These are phyloP conservation scores for Harpagifer antarcticus DNA, from an alignment of 2,797 vertebrate species.

Conservation along the genomic window DNA sequence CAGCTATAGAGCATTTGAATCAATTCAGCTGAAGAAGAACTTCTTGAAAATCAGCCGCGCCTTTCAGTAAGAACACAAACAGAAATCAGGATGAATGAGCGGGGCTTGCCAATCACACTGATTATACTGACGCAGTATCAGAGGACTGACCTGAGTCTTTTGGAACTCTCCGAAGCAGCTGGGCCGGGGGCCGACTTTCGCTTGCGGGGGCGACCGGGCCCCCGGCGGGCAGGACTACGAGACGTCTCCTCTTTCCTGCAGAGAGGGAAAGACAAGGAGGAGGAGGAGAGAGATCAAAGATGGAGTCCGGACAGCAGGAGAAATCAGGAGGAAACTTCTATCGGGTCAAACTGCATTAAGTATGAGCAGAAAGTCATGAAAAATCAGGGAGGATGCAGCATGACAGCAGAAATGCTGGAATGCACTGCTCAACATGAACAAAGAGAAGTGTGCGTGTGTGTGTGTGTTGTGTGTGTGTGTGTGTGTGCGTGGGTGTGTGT, in stretches of 20 bases:
- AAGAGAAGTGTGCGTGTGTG: constrained; percentile 44
- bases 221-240: constrained; percentile 91
- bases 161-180: constrained; percentile 75
- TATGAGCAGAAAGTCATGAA: constrained; percentile 60
- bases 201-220: constrained; percentile 94
- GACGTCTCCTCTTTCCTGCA: constrained; percentile 93
- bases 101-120: constrained; percentile 78
- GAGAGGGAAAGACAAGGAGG: constrained; percentile 32
- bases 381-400: constrained; percentile 58
- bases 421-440: constrained; percentile 55
- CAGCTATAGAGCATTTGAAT: constrained; percentile 78
- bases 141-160: constrained; percentile 91
- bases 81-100: constrained; percentile 79
- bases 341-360: constrained; percentile 72
- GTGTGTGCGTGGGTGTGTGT: constrained; percentile 48
- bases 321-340: constrained; percentile 57
- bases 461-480: constrained; percentile 47
- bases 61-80: constrained; percentile 81
- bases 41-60: constrained; percentile 81
- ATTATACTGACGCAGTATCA: constrained; percentile 71
- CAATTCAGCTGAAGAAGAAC: constrained; percentile 80
- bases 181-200: constrained; percentile 85
- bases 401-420: constrained; percentile 59
- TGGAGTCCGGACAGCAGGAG: constrained; percentile 45
- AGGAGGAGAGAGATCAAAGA: constrained; percentile 56